These are phyloP conservation scores for Helicoverpa assulta DNA, from an alignment of 2,888 invertebrate species.

Conservation along the genomic window DNA sequence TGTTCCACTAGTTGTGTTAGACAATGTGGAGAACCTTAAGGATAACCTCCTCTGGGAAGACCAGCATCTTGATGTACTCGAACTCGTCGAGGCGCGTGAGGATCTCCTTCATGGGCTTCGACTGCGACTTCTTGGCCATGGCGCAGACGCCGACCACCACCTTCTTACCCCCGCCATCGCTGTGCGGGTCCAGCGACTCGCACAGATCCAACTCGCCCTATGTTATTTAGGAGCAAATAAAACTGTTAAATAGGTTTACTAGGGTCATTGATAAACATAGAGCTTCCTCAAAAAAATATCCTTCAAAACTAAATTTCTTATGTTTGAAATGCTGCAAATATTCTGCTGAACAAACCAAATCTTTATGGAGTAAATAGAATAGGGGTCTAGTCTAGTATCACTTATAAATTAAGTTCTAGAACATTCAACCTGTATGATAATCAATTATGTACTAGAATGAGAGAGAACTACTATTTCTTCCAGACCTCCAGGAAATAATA, in stretches of 20 bases:
- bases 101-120: slow-evolving; percentile 99
- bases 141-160: slow-evolving; percentile 99
- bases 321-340: too few relatives aligned
- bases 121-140: slow-evolving; percentile 99
- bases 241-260: slow-evolving; percentile 17
- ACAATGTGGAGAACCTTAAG: slow-evolving; percentile 93
- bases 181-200: slow-evolving; percentile 91
- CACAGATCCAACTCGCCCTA: slow-evolving; percentile 95
- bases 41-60: slow-evolving; percentile 99
- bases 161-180: slow-evolving; percentile 94
- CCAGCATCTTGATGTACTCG: slow-evolving; percentile 98
- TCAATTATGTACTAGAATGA: not conserved
- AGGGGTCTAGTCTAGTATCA: too few relatives aligned
- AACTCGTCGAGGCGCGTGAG: slow-evolving; percentile 98
- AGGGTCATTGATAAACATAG: slow-evolving; percentile 5
- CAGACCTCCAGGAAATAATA: slow-evolving; percentile 18
- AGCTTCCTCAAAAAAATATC: not conserved
- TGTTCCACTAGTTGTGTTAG: slow-evolving; percentile 87
- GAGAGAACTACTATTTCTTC: not conserved
- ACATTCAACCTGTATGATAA: not conserved
- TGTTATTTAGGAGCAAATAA: slow-evolving; percentile 22
- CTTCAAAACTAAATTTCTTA: not conserved
- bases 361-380: not conserved
- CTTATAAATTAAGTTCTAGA: slow-evolving; percentile 3
- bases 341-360: too few relatives aligned